Evolutionary conservation across 2,113 vertebrate genomes (phyloP).

Genomic region (Catagonus wagneri): DNA sequence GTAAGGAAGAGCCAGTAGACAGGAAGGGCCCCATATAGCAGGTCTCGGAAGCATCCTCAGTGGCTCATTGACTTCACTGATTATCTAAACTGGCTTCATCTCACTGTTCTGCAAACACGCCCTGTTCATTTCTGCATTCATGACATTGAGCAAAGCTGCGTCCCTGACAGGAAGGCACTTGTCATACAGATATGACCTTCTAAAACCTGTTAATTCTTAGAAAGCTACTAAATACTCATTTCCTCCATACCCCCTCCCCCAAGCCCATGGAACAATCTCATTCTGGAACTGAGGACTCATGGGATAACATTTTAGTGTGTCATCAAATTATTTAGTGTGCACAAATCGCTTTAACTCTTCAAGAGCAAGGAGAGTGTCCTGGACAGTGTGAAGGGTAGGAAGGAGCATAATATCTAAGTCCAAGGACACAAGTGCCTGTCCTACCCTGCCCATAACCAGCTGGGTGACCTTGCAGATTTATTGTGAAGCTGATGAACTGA

Average conservation of each 20-base stretch:
- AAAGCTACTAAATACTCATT: neutral
- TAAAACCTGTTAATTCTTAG: neutral
- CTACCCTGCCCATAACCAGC: neutral
- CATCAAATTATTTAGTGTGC: neutral
- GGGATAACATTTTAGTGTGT: neutral
- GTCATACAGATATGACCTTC: neutral
- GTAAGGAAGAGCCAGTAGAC: neutral
- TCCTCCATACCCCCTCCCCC: neutral
- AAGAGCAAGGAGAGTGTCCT: neutral
- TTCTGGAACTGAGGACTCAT: neutral
- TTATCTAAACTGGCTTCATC: slow-evolving; percentile 9
- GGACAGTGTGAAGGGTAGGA: neutral
- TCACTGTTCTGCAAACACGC: neutral
- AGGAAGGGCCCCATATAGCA: neutral
- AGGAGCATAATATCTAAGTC: neutral
- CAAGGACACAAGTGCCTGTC: neutral
- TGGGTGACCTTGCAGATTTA: neutral
- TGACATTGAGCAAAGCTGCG: neutral
- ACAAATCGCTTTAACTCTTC: neutral
- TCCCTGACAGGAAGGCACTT: neutral
- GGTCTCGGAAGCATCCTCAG: neutral
- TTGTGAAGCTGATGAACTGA: neutral
- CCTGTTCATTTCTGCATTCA: neutral
- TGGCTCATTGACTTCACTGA: neutral
- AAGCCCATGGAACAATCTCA: neutral